Evolutionary conservation across 2,113 vertebrate genomes (phyloP).

Genomic region (Laterallus jamaicensis): DNA sequence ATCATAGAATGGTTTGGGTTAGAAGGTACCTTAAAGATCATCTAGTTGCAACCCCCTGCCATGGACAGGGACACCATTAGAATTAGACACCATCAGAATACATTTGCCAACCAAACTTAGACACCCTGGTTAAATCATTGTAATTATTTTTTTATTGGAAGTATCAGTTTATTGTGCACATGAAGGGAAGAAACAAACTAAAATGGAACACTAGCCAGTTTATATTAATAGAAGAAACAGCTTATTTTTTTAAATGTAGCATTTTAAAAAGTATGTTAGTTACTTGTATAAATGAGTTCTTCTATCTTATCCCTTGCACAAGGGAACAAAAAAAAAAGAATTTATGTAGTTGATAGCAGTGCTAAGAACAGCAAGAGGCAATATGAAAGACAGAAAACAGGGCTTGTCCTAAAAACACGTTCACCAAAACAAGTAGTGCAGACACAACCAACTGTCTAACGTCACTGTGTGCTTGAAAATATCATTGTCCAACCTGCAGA

Average conservation of each 20-base stretch:
- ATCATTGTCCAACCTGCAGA: slow-evolving; percentile 24
- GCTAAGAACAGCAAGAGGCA: neutral
- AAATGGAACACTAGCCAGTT: neutral
- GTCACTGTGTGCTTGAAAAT: slow-evolving; percentile 25
- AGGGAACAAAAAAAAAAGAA: neutral
- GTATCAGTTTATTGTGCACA: neutral
- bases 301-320: neutral
- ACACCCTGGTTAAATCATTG: neutral
- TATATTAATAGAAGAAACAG: neutral
- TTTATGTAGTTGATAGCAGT: neutral
- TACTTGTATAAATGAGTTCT: neutral
- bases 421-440: neutral
- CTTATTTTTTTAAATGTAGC: neutral
- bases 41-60: no score
- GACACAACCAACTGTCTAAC: neutral
- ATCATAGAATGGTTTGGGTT: no score
- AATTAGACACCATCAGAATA: neutral
- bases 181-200: neutral
- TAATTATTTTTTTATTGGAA: neutral
- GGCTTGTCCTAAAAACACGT: no score
- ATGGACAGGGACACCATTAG: no score
- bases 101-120: neutral
- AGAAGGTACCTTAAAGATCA: no score
- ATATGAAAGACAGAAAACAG: neutral
- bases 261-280: neutral